These are phyloP conservation scores for Pogonocichla stellata DNA, from an alignment of 2,113 vertebrate genomes.

Conservation along the genomic window DNA sequence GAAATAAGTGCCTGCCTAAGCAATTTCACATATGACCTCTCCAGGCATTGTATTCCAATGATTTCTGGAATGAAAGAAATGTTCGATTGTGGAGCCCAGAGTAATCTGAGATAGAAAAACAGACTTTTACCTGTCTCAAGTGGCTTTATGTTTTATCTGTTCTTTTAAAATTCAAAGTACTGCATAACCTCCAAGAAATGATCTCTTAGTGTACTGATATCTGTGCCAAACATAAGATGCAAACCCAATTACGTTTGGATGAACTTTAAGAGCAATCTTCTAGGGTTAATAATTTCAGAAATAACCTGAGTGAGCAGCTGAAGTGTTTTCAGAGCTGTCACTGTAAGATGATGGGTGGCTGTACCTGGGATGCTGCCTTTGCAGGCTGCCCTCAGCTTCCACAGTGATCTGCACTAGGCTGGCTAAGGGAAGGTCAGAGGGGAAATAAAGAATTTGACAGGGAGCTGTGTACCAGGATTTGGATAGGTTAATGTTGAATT, in stretches of 20 bases:
- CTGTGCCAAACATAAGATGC: background rate
- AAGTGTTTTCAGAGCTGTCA: constrained; percentile 13
- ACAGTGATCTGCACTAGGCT: background rate
- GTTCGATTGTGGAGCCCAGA: background rate
- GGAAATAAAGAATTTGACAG: constrained; percentile 43
- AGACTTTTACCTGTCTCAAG: background rate
- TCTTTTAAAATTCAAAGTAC: background rate
- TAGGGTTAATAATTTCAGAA: background rate
- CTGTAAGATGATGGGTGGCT: background rate
- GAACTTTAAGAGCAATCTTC: background rate
- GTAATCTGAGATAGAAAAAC: background rate
- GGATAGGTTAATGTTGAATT: background rate
- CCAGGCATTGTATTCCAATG: background rate
- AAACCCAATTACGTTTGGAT: background rate
- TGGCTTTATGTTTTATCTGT: background rate
- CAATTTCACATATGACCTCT: background rate
- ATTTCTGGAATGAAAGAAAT: constrained; percentile 4
- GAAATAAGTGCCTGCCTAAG: background rate
- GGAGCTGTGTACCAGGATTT: background rate
- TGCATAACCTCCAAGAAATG: background rate
- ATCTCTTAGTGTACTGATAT: background rate
- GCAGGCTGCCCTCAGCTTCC: background rate
- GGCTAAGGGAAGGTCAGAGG: constrained; percentile 31
- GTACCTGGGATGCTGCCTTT: background rate
- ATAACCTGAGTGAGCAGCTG: background rate